Percentiles rank a stretch among this genome's conserved stretches.
phyloP scores from a whole-genome alignment of 2,113 vertebrate species.

The Anarrhichthys ocellatus region DNA sequence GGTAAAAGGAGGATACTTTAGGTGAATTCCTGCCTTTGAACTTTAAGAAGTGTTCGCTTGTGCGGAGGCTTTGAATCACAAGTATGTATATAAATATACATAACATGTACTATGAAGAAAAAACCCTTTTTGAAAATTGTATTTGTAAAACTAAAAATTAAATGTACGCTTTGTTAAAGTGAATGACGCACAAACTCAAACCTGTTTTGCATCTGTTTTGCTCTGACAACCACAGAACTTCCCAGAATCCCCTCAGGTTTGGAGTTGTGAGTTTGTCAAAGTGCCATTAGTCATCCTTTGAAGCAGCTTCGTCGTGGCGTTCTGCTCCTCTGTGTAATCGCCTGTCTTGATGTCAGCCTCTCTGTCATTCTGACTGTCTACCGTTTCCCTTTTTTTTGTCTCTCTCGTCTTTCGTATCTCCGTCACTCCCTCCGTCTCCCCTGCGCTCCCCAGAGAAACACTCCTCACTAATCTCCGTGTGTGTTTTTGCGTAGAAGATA shows the following conservation, averaged over 20 bases:
- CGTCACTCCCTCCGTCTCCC: conserved; percentile 29
- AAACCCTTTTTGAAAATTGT: too few relatives aligned
- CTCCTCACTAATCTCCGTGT: not conserved
- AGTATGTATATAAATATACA: not conserved
- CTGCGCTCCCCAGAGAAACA: not conserved
- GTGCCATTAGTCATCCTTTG: conserved; percentile 40
- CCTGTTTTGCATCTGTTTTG: not conserved
- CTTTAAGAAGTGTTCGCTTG: not conserved
- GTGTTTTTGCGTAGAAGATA: not conserved
- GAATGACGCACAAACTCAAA: not conserved
- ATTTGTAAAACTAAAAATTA: too few relatives aligned
- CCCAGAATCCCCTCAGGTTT: conserved; percentile 20
- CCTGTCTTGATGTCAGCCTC: conserved; percentile 31
- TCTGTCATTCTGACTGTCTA: conserved; percentile 25
- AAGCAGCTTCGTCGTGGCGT: conserved; percentile 23
- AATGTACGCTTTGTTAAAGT: not conserved
- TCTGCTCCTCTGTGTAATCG: conserved; percentile 31
- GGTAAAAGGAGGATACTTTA: not conserved
- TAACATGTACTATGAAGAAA: too few relatives aligned
- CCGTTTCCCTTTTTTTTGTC: not conserved
- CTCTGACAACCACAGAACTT: not conserved
- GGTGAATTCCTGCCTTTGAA: not conserved
- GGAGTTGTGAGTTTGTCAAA: conserved; percentile 35
- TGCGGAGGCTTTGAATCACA: not conserved
- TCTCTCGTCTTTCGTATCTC: conserved; percentile 8